Evolutionary conservation across 2,888 invertebrate species (phyloP).

Genomic region (Drosophila borborema): DNA sequence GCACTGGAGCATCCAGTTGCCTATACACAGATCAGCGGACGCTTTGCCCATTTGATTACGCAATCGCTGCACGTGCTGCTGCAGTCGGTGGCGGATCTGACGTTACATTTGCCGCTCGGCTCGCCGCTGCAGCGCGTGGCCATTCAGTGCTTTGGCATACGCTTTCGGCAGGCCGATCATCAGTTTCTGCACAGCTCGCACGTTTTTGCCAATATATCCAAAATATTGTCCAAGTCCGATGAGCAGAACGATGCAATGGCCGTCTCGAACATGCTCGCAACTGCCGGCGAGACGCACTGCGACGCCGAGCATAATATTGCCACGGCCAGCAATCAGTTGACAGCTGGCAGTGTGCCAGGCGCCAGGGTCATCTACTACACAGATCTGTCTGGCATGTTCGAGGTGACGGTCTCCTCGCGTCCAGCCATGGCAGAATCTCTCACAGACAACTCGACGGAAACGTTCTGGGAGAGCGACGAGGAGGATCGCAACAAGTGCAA

Average conservation of each 20-base stretch:
- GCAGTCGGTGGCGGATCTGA: slow-evolving; percentile 96
- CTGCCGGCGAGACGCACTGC: slow-evolving; percentile 67
- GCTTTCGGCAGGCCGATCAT: slow-evolving; percentile 95
- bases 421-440: slow-evolving; percentile 97
- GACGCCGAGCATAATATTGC: slow-evolving; percentile 81
- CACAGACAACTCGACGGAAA: slow-evolving; percentile 97
- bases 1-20: slow-evolving; percentile 90
- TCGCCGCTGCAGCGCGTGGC: slow-evolving; percentile 96
- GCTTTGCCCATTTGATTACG: slow-evolving; percentile 89
- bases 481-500: slow-evolving; percentile 97
- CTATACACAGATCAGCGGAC: slow-evolving; percentile 92
- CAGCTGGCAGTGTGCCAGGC: slow-evolving; percentile 42
- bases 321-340: slow-evolving; percentile 23
- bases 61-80: slow-evolving; percentile 93
- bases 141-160: slow-evolving; percentile 96
- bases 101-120: slow-evolving; percentile 94
- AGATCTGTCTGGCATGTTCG: slow-evolving; percentile 85
- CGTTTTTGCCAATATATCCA: slow-evolving; percentile 98
- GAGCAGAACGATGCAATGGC: slow-evolving; percentile 88
- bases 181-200: slow-evolving; percentile 95
- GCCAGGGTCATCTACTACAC: slow-evolving; percentile 82
- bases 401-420: slow-evolving; percentile 93
- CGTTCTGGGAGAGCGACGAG: slow-evolving; percentile 99
- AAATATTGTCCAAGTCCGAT: slow-evolving; percentile 96
- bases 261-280: slow-evolving; percentile 78